Percentiles rank a stretch among this genome's conserved stretches.
Conservation (phyloP, 2,113 vertebrate genomes). For the Elaphurus davidianus region DNA sequence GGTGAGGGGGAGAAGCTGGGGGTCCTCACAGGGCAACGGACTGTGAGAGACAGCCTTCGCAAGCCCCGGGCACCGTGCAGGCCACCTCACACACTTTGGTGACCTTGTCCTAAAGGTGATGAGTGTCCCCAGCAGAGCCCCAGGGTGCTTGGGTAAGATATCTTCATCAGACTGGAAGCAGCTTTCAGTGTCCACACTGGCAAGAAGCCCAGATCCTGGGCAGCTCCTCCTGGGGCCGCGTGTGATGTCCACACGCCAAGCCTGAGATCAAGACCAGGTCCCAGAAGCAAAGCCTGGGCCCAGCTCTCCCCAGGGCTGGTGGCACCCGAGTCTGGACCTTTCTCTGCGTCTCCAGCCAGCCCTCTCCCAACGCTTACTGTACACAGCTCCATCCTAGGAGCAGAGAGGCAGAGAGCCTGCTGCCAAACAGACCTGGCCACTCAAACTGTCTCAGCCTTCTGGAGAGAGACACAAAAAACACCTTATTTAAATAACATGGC, state of each 20-base stretch:
- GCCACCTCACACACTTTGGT: neutral
- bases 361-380: neutral
- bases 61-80: neutral
- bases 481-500: neutral
- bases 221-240: neutral
- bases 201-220: neutral
- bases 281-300: neutral
- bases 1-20: fast-evolving
- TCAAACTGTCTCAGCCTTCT: neutral
- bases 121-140: neutral
- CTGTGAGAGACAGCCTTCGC: neutral
- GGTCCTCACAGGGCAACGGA: neutral
- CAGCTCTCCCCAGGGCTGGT: neutral
- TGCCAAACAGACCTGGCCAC: neutral
- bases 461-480: neutral
- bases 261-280: neutral
- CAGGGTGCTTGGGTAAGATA: neutral
- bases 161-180: neutral
- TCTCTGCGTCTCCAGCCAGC: neutral
- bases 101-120: neutral
- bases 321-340: neutral
- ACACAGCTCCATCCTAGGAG: neutral
- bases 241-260: no score
- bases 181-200: neutral
- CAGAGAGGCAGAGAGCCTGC: neutral